A percentile compares a stretch with the other conserved stretches of the same genome.
phyloP scores from a whole-genome alignment of 2,113 vertebrate genomes.

The Silurus meridionalis region DNA sequence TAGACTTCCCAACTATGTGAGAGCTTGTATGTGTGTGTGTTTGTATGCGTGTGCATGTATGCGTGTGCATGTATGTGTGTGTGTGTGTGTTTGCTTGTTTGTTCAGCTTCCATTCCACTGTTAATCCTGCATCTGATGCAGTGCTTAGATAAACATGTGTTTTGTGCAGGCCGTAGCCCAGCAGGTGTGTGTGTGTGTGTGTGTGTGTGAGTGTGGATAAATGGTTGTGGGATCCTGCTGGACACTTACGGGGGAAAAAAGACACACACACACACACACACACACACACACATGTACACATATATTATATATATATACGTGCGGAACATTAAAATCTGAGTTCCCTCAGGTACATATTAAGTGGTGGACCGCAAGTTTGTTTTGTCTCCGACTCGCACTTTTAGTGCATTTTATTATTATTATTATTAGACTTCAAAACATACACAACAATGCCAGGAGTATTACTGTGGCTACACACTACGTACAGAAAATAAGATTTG shows the following conservation, averaged over 20 bases:
- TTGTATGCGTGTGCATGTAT: too few relatives aligned
- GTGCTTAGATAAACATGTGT: conserved; percentile 55
- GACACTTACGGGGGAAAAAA: conserved; percentile 39
- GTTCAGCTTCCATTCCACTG: conserved; percentile 46
- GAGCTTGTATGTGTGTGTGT: conserved; percentile 34
- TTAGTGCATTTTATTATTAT: too few relatives aligned
- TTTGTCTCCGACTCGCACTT: not conserved
- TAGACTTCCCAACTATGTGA: conserved; percentile 14
- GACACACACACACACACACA: not conserved
- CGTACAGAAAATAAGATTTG: too few relatives aligned
- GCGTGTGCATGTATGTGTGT: too few relatives aligned
- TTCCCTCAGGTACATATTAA: too few relatives aligned
- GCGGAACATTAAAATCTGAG: too few relatives aligned
- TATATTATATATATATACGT: too few relatives aligned
- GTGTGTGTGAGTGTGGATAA: conserved; percentile 45
- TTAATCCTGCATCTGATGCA: conserved; percentile 60
- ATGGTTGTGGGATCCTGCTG: conserved; percentile 55
- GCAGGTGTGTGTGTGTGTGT: conserved; percentile 50
- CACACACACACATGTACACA: not conserved
- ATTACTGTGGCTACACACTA: too few relatives aligned
- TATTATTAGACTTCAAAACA: too few relatives aligned
- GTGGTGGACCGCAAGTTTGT: too few relatives aligned
- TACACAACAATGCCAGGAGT: too few relatives aligned
- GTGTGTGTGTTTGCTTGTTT: conserved; percentile 52
- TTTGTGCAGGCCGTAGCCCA: conserved; percentile 44